Base-by-base conservation (phyloP, 2,113 vertebrate genomes). In the Chitala chitala region DNA sequence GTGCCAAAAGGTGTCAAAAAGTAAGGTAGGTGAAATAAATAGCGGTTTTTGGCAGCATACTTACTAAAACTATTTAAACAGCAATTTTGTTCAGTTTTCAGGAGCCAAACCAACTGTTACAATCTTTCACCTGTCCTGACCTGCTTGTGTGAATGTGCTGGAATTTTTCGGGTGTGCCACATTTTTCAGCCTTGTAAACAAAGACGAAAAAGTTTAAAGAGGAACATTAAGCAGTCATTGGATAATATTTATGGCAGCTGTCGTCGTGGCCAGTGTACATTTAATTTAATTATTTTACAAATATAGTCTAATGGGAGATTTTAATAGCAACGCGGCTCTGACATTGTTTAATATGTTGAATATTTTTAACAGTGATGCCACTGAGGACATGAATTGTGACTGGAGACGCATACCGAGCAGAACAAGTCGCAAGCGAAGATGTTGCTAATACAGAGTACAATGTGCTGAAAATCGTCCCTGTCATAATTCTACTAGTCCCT, bases 1-100 rank as follows among this genome's bases (percentile, higher is more conserved):
- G 17, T 38, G 33, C 33, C 59, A 63, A 63, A 63, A 51, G 33
- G 38, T 36, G 7, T 36, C 59, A 63, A 66, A 66, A 46, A 66
- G 64, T 46, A 66, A 66, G 7, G 46, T 44, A 66, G n/a, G 36
- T 15, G 33, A 8, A 40, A 20, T 65, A 8, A 65, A 40, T 20
- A 65, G 40, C 40, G 6, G 31, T 65, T 42, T 22, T 59, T 24
- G 13, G 56, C 12, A 17, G 13, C 33, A 31, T 63, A 20, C 17
- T 63, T 63, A 20, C 44, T 46, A 46, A 46, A 12, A 46, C 5
- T 12, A 46, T 46, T 5, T 12, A n/a, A 33, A 63, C 38, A 38
- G 8, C 59, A 63, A 36, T 29, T n/a, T 38, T 33, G 31, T 20
- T 33, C 59, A 26, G 26, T 13, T 24, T 31, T 5, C 56, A 24